Base-by-base conservation (phyloP, 2,797 vertebrate genomes). In the Argya squamiceps region DNA sequence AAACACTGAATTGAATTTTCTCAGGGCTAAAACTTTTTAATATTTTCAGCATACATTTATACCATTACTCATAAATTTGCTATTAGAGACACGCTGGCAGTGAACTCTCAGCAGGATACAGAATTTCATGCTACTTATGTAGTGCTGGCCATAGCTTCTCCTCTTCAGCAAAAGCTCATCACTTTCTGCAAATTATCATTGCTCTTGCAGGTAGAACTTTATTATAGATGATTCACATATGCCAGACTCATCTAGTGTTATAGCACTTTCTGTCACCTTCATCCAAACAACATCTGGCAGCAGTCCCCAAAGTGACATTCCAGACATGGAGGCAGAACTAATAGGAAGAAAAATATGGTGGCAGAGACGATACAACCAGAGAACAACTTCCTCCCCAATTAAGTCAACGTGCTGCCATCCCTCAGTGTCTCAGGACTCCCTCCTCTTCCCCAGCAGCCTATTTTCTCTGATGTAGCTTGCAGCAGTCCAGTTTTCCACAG, bases 241-340 rank as follows among this genome's bases (percentile, higher is more conserved):
- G 84, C 79, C 91, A 93, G 69, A 30, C 89, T 94, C 84, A 74
- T 95, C 91, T 62, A 93, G 50, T 79, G 89, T 96, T 93, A 86
- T 80, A 96, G 91, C 73, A 69, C n/a, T 90, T 94, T 87, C 59
- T 82, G 91, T 89, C 80, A 93, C 79, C 89, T 97, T 96, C 80
- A 85, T 79, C 84, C 77, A 65, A 87, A 96, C 75, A 96, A 74
- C 67, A 97, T 93, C 96, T 97, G 96, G 92, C 94, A 95, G 73
- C 88, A 89, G 79, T 88, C 93, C 92, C 91, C 87, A 92, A 78
- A 94, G 84, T 93, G 85, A 93, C 67, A 84, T 96, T 94, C 95
- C 89, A 93, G 73, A 94, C 47, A 82, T 46, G 34, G 64, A 94
- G 80, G 75, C 80, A 93, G 93, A 96, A 97, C 95, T 87, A 94